phyloP scores from a whole-genome alignment of 92 coral and sea anemone genomes.

The Palythoa heliodiscus region DNA sequence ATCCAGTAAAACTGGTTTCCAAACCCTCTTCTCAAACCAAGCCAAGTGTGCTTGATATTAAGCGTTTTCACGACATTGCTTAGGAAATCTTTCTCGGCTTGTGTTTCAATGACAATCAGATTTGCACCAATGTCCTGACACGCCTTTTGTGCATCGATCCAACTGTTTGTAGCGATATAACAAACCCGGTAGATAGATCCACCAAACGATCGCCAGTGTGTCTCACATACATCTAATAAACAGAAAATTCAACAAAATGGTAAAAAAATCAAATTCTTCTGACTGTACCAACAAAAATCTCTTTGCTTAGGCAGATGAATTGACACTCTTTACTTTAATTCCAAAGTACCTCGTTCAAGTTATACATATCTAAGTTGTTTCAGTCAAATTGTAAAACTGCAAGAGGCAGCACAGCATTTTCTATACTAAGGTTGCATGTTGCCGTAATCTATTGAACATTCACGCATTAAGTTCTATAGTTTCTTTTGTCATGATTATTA shows the following conservation, averaged over 20 bases:
- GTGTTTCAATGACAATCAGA: background rate
- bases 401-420: too few species aligned
- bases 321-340: too few species aligned
- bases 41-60: conserved; percentile 11
- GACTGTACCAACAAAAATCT: too few species aligned
- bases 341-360: too few species aligned
- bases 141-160: conserved; percentile 21
- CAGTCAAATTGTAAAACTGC: too few species aligned
- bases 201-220: conserved; percentile 31
- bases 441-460: too few species aligned
- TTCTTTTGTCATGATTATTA: too few species aligned
- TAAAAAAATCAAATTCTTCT: too few species aligned
- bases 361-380: too few species aligned
- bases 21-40: conserved; percentile 2
- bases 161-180: background rate
- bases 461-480: too few species aligned
- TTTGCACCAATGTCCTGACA: conserved; percentile 31
- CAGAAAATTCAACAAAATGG: background rate
- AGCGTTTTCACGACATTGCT: background rate
- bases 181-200: conserved; percentile 13
- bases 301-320: too few species aligned
- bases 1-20: conserved; percentile 23
- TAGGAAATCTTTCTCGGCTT: conserved; percentile 17
- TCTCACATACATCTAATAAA: conserved; percentile 14
- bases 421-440: too few species aligned